These are phyloP conservation scores for Cephalotes varians DNA, from an alignment of 2,888 invertebrate genomes.

Conservation along the genomic window DNA sequence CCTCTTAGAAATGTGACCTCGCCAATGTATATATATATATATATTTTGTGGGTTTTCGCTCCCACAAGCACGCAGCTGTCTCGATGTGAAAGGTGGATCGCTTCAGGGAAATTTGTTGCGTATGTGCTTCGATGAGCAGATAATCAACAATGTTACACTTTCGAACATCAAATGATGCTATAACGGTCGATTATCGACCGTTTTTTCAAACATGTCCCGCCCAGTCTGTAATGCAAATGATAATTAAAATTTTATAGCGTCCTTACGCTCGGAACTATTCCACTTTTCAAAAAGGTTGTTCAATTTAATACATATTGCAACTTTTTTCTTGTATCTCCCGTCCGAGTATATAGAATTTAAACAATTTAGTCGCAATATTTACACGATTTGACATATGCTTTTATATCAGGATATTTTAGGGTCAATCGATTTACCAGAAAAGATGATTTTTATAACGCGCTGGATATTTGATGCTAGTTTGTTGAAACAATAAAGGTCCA, in stretches of 20 bases:
- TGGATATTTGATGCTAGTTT: constrained; percentile 24
- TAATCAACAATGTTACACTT: constrained; percentile 54
- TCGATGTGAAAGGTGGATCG: constrained; percentile 62
- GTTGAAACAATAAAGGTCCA: constrained; percentile 20
- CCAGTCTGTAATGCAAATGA: neutral
- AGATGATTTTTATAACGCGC: neutral
- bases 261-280: neutral
- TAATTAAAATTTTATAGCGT: constrained; percentile 22
- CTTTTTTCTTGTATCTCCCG: neutral
- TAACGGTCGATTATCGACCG: constrained; percentile 56
- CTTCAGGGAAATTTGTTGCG: constrained; percentile 52
- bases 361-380: constrained; percentile 19
- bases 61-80: constrained; percentile 56
- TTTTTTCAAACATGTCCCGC: constrained; percentile 17
- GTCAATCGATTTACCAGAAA: constrained; percentile 9
- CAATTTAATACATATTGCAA: neutral
- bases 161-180: constrained; percentile 56
- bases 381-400: neutral
- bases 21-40: neutral
- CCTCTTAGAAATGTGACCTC: neutral
- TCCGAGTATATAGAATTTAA: neutral
- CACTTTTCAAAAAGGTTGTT: constrained; percentile 1
- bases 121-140: constrained; percentile 51
- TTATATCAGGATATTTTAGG: neutral
- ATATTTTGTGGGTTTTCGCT: constrained; percentile 27